phyloP scores from a whole-genome alignment of 2,113 vertebrate species.

The Aspiorhynchus laticeps region DNA sequence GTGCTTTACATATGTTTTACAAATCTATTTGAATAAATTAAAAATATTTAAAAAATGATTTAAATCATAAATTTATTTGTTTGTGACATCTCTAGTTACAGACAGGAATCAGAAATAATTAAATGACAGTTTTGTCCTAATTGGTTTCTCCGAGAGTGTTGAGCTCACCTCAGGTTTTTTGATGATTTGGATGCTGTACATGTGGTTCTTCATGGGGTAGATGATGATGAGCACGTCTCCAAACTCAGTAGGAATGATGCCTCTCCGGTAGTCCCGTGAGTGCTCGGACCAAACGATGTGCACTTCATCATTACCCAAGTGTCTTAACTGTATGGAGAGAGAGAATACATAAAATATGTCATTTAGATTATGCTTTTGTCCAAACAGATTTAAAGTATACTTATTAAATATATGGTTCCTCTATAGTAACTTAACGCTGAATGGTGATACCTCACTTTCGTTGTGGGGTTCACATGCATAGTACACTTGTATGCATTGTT shows the following conservation, averaged over 20 bases:
- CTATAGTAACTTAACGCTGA: not conserved
- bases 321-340: slow-evolving; percentile 81
- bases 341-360: not conserved
- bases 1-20: not conserved
- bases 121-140: not conserved
- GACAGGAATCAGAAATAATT: not conserved
- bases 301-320: slow-evolving; percentile 98
- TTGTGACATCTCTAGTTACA: not conserved
- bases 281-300: slow-evolving; percentile 99
- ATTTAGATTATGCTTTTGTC: not conserved
- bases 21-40: not conserved
- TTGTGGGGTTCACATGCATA: not conserved
- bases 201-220: slow-evolving; percentile 98
- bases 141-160: not conserved
- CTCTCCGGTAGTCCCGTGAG: slow-evolving; percentile 94
- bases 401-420: not conserved
- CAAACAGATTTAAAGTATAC: not conserved
- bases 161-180: slow-evolving; percentile 93
- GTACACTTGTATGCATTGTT: not conserved
- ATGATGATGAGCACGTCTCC: slow-evolving; percentile 98
- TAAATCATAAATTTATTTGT: not conserved
- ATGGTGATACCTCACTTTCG: not conserved
- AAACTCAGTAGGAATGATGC: slow-evolving; percentile 98
- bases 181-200: slow-evolving; percentile 98
- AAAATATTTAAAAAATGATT: not conserved